Evolutionary conservation across 2,888 invertebrate species (phyloP), one percentile per base, ranked within the genome.

Genomic region (Stenchaetothrips biformis): DNA sequence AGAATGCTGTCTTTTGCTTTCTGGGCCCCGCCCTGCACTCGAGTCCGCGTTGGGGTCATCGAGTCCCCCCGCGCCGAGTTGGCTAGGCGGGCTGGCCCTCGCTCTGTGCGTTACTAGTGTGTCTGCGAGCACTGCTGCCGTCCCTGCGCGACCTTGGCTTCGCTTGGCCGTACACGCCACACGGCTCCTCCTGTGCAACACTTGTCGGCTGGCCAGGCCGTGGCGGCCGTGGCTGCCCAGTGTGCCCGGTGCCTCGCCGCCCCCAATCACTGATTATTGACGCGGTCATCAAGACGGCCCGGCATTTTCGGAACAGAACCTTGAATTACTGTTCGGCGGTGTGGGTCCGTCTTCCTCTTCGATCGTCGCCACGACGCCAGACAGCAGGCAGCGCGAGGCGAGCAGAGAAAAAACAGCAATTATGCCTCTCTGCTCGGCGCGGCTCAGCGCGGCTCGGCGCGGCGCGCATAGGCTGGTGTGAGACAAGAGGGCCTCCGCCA

Each of bases 341-440:
- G 62, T 16, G 62, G 62, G 7, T 21, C 67, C 21, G 53, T 53
- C 53, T 53, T 53, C 53, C 37, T 37, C 37, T 37, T 37, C 37
- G 37, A 37, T 37, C 59, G 59, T 6, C 59, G 59, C 13, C 59
- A 37, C 13, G 16, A 16, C 6, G 53, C 53, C 53, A 53, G 59
- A 0, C 59, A 16, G 59, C 16, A 18, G 18, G 53, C 18, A 59
- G 59, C 59, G 67, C 67, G 25, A 74, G 67, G 67, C 18, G 59
- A 59, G 59, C 18, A 74, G 67, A 74, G 67, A 74, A 74, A 74
- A 74, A 74, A 74, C 25, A 74, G 67, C 67, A 74, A 74, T 74
- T 74, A 74, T 11, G 25, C 67, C 53, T 53, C 8, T 16, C 53
- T 13, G 53, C 53, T 1, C 16, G 53, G 53, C 53, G 2, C 53